phyloP scores from a whole-genome alignment of 2,888 invertebrate genomes.

The Agrilus cyanescens region DNA sequence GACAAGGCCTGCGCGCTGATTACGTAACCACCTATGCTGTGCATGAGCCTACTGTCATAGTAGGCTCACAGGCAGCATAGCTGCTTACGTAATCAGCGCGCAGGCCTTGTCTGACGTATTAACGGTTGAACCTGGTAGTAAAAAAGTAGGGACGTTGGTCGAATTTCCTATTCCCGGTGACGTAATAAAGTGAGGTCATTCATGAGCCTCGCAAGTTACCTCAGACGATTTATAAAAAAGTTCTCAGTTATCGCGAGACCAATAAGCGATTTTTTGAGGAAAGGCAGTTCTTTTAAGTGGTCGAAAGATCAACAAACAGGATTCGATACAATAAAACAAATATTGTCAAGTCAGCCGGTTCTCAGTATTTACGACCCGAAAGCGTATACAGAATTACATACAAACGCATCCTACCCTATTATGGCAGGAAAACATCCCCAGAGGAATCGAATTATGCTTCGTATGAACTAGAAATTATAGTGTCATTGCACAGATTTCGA shows the following conservation, averaged over 20 bases:
- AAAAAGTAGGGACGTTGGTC: conserved; percentile 11
- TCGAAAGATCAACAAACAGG: conserved; percentile 7
- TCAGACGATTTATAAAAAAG: conserved; percentile 15
- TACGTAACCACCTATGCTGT: too few species aligned
- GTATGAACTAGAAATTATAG: too few species aligned
- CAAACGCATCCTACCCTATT: conserved; percentile 27
- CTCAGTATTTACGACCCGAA: conserved; percentile 10
- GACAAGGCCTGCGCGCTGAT: too few species aligned
- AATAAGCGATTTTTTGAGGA: conserved; percentile 14
- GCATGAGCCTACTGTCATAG: too few species aligned
- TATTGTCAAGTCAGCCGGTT: conserved; percentile 12
- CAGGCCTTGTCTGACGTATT: too few species aligned
- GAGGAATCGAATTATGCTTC: conserved; percentile 23
- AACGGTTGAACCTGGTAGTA: too few species aligned
- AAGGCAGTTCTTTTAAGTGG: conserved; percentile 10
- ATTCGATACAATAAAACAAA: conserved; percentile 10
- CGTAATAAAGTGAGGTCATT: conserved; percentile 12
- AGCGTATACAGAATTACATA: conserved; percentile 23
- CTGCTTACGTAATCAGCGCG: too few species aligned
- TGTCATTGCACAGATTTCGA: conserved; percentile 18
- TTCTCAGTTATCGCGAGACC: conserved; percentile 17
- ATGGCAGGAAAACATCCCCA: conserved; percentile 22
- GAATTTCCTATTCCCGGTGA: conserved; percentile 12
- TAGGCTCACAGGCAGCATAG: too few species aligned
- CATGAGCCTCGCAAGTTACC: conserved; percentile 15